A percentile compares a stretch with the other conserved stretches of the same genome.
These are phyloP conservation scores for Synchiropus splendidus DNA, from an alignment of 2,113 vertebrate species.

Conservation along the genomic window DNA sequence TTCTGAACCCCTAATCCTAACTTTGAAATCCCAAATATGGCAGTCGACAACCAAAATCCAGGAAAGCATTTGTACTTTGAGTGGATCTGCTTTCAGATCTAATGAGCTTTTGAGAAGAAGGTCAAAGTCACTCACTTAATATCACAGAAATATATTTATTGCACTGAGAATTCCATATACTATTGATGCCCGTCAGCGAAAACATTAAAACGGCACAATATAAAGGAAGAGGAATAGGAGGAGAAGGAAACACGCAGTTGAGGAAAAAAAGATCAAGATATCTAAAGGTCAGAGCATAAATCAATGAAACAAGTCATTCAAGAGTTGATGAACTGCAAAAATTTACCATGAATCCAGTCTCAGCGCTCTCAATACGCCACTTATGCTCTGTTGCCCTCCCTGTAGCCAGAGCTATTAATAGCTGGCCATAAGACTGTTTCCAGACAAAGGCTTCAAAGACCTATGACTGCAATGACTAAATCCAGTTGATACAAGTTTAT, in stretches of 20 bases:
- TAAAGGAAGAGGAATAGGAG: too few relatives aligned
- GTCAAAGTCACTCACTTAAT: conserved; percentile 1
- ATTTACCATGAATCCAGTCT: conserved; percentile 28
- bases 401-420: conserved; percentile 38
- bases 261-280: conserved; percentile 13
- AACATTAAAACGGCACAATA: too few relatives aligned
- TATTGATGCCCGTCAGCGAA: too few relatives aligned
- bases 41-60: conserved; percentile 6
- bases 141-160: background rate
- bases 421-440: conserved; percentile 8
- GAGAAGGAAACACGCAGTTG: too few relatives aligned
- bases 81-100: conserved; percentile 8
- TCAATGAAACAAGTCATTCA: conserved; percentile 21
- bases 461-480: too few relatives aligned
- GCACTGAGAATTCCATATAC: too few relatives aligned
- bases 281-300: conserved; percentile 22
- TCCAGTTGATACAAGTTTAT: too few relatives aligned
- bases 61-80: conserved; percentile 8
- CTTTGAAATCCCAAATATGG: background rate
- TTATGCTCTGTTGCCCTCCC: conserved; percentile 27
- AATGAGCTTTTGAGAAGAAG: conserved; percentile 6
- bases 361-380: conserved; percentile 7
- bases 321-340: conserved; percentile 17
- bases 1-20: too few relatives aligned
- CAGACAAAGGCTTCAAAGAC: conserved; percentile 9